Percentiles rank a stretch among this genome's conserved stretches.
Conservation (phyloP, 2,888 invertebrate species). For the Metopia argyrocephala region DNA sequence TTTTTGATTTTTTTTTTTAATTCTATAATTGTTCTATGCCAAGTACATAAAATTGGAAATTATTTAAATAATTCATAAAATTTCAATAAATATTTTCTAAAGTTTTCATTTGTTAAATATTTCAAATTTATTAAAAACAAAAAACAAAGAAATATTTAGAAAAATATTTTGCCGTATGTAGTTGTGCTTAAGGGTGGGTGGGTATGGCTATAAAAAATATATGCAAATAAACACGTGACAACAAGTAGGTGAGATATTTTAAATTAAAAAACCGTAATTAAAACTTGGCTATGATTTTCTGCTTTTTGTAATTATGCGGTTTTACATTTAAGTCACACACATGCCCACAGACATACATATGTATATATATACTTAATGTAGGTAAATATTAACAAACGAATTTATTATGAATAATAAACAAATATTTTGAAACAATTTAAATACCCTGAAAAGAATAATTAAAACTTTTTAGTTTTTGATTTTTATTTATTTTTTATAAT, state of each 20-base stretch:
- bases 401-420: too few relatives aligned
- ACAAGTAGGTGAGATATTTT: neutral
- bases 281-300: slow-evolving; percentile 46
- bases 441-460: neutral
- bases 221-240: neutral
- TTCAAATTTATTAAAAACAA: too few relatives aligned
- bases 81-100: too few relatives aligned
- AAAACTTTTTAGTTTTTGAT: neutral
- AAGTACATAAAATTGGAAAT: too few relatives aligned
- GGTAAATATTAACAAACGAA: slow-evolving; percentile 5
- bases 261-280: slow-evolving; percentile 50
- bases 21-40: too few relatives aligned
- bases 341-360: neutral
- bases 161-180: too few relatives aligned
- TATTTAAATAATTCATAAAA: too few relatives aligned
- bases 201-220: neutral
- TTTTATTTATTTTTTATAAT: neutral
- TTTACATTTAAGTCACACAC: slow-evolving; percentile 13
- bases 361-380: neutral
- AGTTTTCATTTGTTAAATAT: too few relatives aligned
- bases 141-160: too few relatives aligned
- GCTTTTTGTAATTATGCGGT: slow-evolving; percentile 33
- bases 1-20: too few relatives aligned
- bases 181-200: too few relatives aligned
- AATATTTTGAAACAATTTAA: neutral